A percentile compares a stretch with the other conserved stretches of the same genome.
Conservation (phyloP, 2,113 vertebrate genomes). For the Silurus meridionalis region DNA sequence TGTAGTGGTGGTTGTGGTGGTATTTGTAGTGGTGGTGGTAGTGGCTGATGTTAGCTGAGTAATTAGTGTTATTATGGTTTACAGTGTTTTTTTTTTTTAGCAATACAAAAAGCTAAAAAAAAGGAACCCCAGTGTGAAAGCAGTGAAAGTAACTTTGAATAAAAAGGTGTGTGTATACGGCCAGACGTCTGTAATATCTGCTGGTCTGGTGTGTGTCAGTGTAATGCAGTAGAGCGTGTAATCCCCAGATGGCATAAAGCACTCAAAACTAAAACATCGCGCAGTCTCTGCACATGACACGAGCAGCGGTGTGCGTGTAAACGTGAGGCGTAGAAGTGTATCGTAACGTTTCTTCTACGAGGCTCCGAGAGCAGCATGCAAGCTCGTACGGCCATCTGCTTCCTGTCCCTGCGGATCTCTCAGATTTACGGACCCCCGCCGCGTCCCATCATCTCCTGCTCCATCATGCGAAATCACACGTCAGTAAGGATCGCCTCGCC, state of each 20-base stretch:
- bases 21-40: no score
- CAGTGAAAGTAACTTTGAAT: no score
- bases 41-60: no score
- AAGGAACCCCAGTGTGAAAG: no score
- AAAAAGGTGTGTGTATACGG: no score
- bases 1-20: no score
- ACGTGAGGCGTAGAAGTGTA: constrained; percentile 52
- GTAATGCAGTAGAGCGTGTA: no score
- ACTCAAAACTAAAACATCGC: constrained; percentile 45
- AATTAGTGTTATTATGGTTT: no score
- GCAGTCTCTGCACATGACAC: constrained; percentile 53
- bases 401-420: constrained; percentile 65
- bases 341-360: constrained; percentile 63
- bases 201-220: no score
- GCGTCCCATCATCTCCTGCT: constrained; percentile 50
- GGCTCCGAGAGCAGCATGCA: constrained; percentile 56
- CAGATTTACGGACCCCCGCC: constrained; percentile 68
- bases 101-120: no score
- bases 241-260: neutral
- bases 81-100: no score
- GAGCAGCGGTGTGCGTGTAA: constrained; percentile 22
- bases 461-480: constrained; percentile 35
- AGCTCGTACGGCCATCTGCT: constrained; percentile 67
- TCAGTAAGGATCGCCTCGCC: neutral
- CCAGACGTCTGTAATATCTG: no score